phyloP scores from a whole-genome alignment of 35 echinoderm and acorn worm genomes.

The Apostichopus parvimensis region DNA sequence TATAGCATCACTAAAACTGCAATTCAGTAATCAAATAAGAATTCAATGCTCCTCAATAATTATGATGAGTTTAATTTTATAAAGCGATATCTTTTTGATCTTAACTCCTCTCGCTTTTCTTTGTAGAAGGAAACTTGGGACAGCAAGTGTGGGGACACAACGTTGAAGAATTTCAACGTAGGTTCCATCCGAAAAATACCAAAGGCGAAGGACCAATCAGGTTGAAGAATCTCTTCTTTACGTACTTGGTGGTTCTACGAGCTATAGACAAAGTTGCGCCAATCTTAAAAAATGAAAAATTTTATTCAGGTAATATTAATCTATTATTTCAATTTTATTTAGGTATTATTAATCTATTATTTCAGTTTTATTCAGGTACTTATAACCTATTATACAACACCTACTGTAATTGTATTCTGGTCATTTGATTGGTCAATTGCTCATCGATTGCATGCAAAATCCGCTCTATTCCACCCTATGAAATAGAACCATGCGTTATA shows the following conservation, averaged over 20 bases:
- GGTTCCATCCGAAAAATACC: conserved; percentile 83
- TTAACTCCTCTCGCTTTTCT: background rate
- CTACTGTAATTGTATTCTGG: too few species aligned
- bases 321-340: conserved; percentile 67
- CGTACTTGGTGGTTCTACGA: conserved; percentile 85
- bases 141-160: conserved; percentile 74
- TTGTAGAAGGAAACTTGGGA: conserved; percentile 72
- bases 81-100: background rate
- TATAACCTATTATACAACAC: too few species aligned
- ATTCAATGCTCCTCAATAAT: too few species aligned
- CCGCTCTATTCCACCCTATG: too few species aligned
- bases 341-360: too few species aligned
- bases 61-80: too few species aligned
- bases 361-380: too few species aligned
- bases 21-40: too few species aligned
- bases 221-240: conserved; percentile 96
- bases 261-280: conserved; percentile 92
- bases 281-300: conserved; percentile 70
- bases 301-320: conserved; percentile 82
- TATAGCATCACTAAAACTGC: too few species aligned
- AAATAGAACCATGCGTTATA: too few species aligned
- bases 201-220: conserved; percentile 88
- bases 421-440: too few species aligned
- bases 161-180: conserved; percentile 72
- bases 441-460: too few species aligned